Evolutionary conservation across 2,888 invertebrate species (phyloP), one percentile per base, ranked within the genome.

Genomic region (Ditylenchus weischeri): DNA sequence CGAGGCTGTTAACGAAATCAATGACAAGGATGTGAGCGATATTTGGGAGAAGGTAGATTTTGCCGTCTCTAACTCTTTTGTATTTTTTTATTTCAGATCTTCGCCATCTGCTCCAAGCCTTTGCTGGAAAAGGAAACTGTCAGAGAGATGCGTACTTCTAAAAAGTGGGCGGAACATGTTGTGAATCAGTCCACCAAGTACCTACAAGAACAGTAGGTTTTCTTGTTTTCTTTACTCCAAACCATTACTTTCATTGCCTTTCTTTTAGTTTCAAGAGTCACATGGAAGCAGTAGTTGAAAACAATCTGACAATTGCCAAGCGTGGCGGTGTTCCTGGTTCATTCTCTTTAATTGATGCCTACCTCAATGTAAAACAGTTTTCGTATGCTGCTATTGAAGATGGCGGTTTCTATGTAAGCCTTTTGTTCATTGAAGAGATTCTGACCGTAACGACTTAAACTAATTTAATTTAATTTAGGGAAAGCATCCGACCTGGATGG

Each of bases 291-390:
- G 69, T 74, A 8, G 77, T 81, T 8, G 75, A 79, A 13, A 68
- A 74, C 6, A 79, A 76, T 65, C 68, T 79, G 59, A 76, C 73
- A 64, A 51, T 64, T 10, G 81, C 81, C 0, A 69, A 76, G 54
- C 65, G 79, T 59, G 81, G 81, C 35, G 81, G 81, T n/a, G 61
- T 79, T 15, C 81, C 81, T 3, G 79, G 80, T 8, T 75, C 75
- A 3, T 51, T 72, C 18, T 71, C 76, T 18, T 71, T 80, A 23
- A 75, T 81, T 13, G 72, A 74, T n/a, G 81, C 80, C 0, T 81
- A 69, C 65, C 65, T 81, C 68, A 81, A 81, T 57, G 79, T 79
- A 21, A 68, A 64, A 47, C 35, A 23, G 35, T 47, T 21, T 29
- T 21, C 36, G 19, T 19, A 66, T 23, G 19, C 66, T 13, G 51